These are phyloP conservation scores for Hycleus cichorii DNA, from an alignment of 1,140 invertebrate species.

Conservation along the genomic window DNA sequence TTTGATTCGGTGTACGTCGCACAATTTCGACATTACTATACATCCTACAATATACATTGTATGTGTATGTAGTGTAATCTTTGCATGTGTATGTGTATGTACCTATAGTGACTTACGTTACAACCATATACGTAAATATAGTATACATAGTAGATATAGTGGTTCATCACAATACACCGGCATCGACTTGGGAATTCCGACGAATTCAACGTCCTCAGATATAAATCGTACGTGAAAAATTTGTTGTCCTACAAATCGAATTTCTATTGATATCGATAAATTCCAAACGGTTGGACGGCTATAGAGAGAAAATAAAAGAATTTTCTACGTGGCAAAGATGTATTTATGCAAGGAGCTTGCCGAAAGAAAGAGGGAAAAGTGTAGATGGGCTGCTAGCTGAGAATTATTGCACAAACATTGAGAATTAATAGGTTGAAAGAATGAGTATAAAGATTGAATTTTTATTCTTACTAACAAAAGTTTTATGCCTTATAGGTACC, in stretches of 20 bases:
- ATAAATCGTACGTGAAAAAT: slow-evolving; percentile 39
- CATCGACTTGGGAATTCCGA: slow-evolving; percentile 23
- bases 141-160: neutral
- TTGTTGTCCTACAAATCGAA: slow-evolving; percentile 40
- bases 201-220: slow-evolving; percentile 25
- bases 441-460: too few relatives aligned
- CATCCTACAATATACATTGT: too few relatives aligned
- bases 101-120: too few relatives aligned
- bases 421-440: too few relatives aligned
- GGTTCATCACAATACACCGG: slow-evolving; percentile 21
- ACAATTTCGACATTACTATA: slow-evolving; percentile 8
- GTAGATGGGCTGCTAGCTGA: too few relatives aligned
- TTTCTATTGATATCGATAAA: slow-evolving; percentile 39
- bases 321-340: neutral
- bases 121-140: too few relatives aligned
- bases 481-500: too few relatives aligned
- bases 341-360: slow-evolving; percentile 13
- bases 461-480: too few relatives aligned
- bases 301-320: too few relatives aligned
- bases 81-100: too few relatives aligned
- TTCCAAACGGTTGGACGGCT: slow-evolving; percentile 21
- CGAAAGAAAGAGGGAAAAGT: neutral
- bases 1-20: slow-evolving; percentile 19
- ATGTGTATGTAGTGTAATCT: too few relatives aligned
- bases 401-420: too few relatives aligned